Percentiles rank a stretch among this genome's conserved stretches.
Conservation (phyloP, 1,140 invertebrate genomes). For the Drosophila willistoni region DNA sequence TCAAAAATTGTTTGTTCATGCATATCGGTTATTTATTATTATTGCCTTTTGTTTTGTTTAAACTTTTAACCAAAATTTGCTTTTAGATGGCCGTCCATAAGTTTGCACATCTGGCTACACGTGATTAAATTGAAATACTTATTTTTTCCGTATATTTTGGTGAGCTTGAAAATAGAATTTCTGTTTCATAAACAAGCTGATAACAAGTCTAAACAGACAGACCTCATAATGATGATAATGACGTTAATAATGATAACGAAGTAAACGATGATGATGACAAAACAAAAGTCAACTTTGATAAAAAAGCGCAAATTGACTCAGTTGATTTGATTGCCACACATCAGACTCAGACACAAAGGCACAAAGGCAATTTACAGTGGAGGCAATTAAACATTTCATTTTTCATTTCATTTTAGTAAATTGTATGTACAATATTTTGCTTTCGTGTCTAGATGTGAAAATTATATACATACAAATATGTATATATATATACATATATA, state of each 20-base stretch:
- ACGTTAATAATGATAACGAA: background rate
- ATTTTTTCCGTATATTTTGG: background rate
- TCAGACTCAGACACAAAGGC: slow-evolving; percentile 4
- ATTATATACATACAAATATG: background rate
- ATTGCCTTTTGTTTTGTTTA: background rate
- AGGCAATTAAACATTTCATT: slow-evolving; percentile 19
- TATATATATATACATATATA: background rate
- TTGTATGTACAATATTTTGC: slow-evolving; percentile 4
- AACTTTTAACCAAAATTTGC: slow-evolving; percentile 6
- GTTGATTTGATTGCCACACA: slow-evolving; percentile 26
- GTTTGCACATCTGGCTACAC: slow-evolving; percentile 12
- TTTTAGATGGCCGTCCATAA: background rate
- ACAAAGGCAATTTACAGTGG: background rate
- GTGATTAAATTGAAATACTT: slow-evolving; percentile 9
- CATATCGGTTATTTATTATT: slow-evolving; percentile 1
- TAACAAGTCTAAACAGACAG: background rate
- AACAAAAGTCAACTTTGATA: slow-evolving; percentile 20
- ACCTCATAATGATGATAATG: background rate
- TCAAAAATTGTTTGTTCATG: background rate
- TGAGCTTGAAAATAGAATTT: background rate
- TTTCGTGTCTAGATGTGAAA: slow-evolving; percentile 8
- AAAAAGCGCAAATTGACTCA: slow-evolving; percentile 17
- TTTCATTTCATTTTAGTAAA: slow-evolving; percentile 4
- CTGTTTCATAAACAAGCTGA: slow-evolving; percentile 11
- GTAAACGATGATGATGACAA: slow-evolving; percentile 5